These are phyloP conservation scores for Saiga tatarica DNA, from an alignment of 2,113 vertebrate species.

Conservation along the genomic window DNA sequence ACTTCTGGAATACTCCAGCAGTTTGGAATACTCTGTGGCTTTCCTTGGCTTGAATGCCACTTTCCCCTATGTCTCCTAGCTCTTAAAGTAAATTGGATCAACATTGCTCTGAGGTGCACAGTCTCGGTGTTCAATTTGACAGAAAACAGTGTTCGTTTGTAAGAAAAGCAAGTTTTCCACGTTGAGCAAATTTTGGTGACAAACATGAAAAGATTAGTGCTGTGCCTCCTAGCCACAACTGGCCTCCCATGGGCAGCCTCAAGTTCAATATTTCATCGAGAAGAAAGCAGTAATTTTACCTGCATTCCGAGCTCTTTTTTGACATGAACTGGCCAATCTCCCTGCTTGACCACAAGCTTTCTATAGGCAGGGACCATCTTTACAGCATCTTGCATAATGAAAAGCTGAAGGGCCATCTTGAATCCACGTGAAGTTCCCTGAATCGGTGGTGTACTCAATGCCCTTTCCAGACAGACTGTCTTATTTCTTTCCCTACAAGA, in stretches of 20 bases:
- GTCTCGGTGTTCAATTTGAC: neutral
- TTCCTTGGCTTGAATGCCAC: neutral
- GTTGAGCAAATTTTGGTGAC: neutral
- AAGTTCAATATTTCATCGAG: neutral
- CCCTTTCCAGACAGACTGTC: neutral
- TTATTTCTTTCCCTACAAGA: neutral
- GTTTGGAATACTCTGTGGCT: neutral
- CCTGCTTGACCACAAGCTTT: neutral
- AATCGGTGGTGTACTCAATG: neutral
- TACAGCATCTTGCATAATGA: neutral
- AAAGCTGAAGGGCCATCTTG: neutral
- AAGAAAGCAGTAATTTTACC: neutral
- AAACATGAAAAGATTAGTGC: neutral
- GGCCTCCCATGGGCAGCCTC: neutral
- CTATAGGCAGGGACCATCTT: neutral
- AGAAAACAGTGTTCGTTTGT: neutral
- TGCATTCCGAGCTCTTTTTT: neutral
- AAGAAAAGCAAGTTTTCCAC: neutral
- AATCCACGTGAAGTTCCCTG: neutral
- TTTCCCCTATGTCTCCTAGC: neutral
- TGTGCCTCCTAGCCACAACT: neutral
- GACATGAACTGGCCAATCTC: neutral
- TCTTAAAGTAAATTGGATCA: neutral
- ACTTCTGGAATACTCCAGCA: conserved; percentile 22
- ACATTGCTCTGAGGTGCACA: neutral